Percentiles rank a stretch among this genome's conserved stretches.
Conservation (phyloP, 2,888 invertebrate genomes). For the Drosophila paucipuncta region DNA sequence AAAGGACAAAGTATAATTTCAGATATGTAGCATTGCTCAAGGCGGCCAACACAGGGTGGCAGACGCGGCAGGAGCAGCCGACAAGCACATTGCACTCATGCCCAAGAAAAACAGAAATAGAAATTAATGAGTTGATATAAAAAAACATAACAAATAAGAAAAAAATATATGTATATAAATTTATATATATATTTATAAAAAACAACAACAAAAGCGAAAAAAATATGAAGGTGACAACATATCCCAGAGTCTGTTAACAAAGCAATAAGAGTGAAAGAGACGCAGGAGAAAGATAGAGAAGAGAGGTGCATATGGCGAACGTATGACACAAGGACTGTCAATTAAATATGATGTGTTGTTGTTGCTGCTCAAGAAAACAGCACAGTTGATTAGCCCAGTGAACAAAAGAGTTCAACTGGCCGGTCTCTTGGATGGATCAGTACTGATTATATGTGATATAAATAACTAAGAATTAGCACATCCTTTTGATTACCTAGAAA, state of each 20-base stretch:
- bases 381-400: slow-evolving; percentile 34
- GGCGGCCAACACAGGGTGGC: slow-evolving; percentile 14
- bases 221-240: slow-evolving; percentile 48
- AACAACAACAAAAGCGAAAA: slow-evolving; percentile 1
- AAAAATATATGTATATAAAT: neutral
- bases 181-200: slow-evolving; percentile 3
- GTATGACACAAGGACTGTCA: slow-evolving; percentile 41
- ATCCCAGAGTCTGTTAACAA: slow-evolving; percentile 13
- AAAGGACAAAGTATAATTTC: slow-evolving; percentile 81
- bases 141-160: slow-evolving; percentile 27
- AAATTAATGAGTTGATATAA: slow-evolving; percentile 79
- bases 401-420: slow-evolving; percentile 23
- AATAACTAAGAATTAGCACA: neutral
- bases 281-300: neutral
- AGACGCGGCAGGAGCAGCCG: slow-evolving; percentile 1
- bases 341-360: slow-evolving; percentile 36
- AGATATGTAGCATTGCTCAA: slow-evolving; percentile 68
- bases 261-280: slow-evolving; percentile 9
- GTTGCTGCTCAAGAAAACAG: slow-evolving; percentile 4
- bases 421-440: neutral
- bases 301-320: neutral
- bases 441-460: neutral
- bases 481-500: neutral
- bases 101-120: slow-evolving; percentile 75
- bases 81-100: slow-evolving; percentile 65